These are phyloP conservation scores for Philypnodon macrostomus DNA, from an alignment of 2,797 vertebrate genomes.

Conservation along the genomic window DNA sequence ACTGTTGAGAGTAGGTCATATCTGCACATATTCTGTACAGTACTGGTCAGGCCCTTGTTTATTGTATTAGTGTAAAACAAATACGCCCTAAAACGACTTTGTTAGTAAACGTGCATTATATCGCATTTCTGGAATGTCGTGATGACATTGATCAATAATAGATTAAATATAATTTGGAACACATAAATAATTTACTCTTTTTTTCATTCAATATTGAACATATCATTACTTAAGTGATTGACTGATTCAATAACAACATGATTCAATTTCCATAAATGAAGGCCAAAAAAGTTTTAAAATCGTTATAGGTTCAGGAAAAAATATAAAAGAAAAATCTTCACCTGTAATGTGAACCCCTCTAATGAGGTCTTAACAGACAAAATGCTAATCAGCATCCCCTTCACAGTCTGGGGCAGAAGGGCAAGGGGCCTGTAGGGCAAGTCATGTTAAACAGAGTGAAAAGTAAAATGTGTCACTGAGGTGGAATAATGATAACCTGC, in stretches of 20 bases:
- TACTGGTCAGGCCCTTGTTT: neutral
- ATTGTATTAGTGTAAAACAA: neutral
- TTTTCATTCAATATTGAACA: neutral
- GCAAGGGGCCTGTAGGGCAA: constrained; percentile 2
- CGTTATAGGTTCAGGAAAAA: no score
- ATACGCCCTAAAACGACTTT: constrained; percentile 5
- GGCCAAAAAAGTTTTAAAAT: neutral
- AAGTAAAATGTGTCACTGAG: constrained; percentile 11
- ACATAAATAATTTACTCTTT: neutral
- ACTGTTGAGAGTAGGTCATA: no score
- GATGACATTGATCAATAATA: constrained; percentile 13
- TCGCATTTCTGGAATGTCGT: constrained; percentile 44
- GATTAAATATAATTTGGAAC: constrained; percentile 12
- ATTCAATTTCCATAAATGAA: neutral
- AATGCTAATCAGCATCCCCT: constrained; percentile 9
- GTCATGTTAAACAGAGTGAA: constrained; percentile 11
- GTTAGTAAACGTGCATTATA: constrained; percentile 23
- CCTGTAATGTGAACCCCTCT: constrained; percentile 13
- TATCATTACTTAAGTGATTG: neutral
- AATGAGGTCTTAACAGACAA: constrained; percentile 11
- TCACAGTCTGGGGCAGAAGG: constrained; percentile 6
- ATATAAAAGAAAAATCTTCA: neutral
- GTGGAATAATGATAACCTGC: constrained; percentile 17
- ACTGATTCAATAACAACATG: neutral
- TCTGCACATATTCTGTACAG: no score